A percentile compares a stretch with the other conserved stretches of the same genome.
phyloP scores from a whole-genome alignment of 2,797 vertebrate genomes.

The Pteropus rufus region DNA sequence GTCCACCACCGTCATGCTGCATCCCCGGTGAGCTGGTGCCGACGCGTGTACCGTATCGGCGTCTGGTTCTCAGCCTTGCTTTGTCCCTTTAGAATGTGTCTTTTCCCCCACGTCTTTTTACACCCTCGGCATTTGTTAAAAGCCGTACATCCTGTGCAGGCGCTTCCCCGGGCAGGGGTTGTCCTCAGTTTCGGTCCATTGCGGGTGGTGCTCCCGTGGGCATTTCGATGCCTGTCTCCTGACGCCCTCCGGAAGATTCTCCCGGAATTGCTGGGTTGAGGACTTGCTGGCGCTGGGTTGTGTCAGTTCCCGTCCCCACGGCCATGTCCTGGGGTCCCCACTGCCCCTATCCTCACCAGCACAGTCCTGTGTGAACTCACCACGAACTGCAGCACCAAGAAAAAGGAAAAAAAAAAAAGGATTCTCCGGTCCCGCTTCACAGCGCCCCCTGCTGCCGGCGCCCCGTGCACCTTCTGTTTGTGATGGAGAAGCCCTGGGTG shows the following conservation, averaged over 20 bases:
- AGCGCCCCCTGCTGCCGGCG: rapidly evolving
- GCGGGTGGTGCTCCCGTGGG: not conserved
- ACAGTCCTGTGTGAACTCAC: not conserved
- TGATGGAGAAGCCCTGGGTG: not conserved
- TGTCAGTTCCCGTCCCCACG: rapidly evolving
- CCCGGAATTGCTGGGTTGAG: not conserved
- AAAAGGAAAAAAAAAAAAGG: not conserved
- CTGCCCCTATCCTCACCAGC: rapidly evolving
- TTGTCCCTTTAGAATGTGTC: not conserved
- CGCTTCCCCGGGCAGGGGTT: no score
- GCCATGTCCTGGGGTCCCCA: rapidly evolving
- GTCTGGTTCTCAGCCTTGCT: not conserved
- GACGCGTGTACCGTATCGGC: rapidly evolving
- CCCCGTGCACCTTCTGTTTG: not conserved
- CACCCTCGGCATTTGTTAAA: not conserved
- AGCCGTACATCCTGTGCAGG: no score
- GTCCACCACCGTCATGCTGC: no score
- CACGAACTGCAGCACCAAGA: rapidly evolving
- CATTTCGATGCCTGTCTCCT: not conserved
- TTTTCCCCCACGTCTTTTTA: not conserved
- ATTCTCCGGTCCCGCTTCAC: rapidly evolving
- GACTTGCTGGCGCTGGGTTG: rapidly evolving
- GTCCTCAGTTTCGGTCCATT: not conserved
- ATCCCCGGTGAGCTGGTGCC: no score
- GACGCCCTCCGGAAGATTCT: no score